Percentiles rank a stretch among this genome's conserved stretches.
These are phyloP conservation scores for Notolepis coatsorum DNA, from an alignment of 2,797 vertebrate genomes.

Conservation along the genomic window DNA sequence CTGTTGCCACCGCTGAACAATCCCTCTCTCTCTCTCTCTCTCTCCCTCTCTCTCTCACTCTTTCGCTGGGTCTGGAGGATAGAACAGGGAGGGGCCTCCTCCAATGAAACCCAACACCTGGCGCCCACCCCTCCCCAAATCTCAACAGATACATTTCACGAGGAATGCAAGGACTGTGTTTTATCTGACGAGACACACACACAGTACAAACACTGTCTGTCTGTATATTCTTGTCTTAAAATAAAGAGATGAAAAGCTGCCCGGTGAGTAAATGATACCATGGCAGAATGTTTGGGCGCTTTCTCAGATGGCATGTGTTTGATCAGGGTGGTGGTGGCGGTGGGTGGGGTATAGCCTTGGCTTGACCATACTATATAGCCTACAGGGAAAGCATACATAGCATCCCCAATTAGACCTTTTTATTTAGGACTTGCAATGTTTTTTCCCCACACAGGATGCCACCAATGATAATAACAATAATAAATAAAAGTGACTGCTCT, in stretches of 20 bases:
- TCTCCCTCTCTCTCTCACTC: constrained; percentile 12
- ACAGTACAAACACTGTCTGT: constrained; percentile 76
- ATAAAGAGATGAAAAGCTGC: constrained; percentile 75
- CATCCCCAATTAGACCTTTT: no score
- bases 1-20: constrained; percentile 67
- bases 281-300: constrained; percentile 60
- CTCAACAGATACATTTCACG: constrained; percentile 78
- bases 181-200: constrained; percentile 76
- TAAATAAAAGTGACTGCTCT: no score
- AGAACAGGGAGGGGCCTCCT: constrained; percentile 80
- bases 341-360: no score
- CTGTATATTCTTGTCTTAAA: constrained; percentile 73
- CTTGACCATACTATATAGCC: no score
- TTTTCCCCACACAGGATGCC: no score
- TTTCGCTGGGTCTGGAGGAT: constrained; percentile 56
- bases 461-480: no score
- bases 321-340: no score
- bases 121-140: constrained; percentile 75
- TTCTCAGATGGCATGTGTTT: constrained; percentile 72
- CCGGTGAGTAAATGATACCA: constrained; percentile 65
- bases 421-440: no score
- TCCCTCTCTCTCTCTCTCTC: constrained; percentile 43
- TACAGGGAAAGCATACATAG: no score
- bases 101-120: constrained; percentile 80
- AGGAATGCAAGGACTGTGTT: constrained; percentile 82